These are phyloP conservation scores for Diachasmimorpha longicaudata DNA, from an alignment of 1,140 invertebrate genomes.

Conservation along the genomic window DNA sequence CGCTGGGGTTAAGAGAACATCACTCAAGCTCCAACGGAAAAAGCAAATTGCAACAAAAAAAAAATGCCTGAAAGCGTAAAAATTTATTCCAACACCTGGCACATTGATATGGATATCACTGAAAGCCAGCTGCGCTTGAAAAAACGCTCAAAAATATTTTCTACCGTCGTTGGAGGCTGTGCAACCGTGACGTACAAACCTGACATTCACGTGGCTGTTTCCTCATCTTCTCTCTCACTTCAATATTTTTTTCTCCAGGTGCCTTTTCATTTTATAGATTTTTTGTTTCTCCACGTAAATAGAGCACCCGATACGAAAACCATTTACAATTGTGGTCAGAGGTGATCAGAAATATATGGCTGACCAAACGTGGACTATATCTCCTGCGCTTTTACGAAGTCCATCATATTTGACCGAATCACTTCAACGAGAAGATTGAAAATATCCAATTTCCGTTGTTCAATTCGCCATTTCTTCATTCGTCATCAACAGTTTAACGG, in stretches of 20 bases:
- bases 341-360: conserved; percentile 17
- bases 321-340: conserved; percentile 26
- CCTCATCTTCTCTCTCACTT: background rate
- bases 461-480: background rate
- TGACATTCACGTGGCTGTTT: background rate
- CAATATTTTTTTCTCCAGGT: background rate
- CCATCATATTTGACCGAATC: conserved; percentile 17
- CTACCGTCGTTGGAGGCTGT: background rate
- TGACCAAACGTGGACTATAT: conserved; percentile 20
- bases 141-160: background rate
- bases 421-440: conserved; percentile 18
- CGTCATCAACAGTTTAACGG: background rate
- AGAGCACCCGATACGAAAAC: conserved; percentile 8
- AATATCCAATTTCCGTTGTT: conserved; percentile 6
- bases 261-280: background rate
- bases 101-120: background rate
- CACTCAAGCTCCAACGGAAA: too few species aligned
- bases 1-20: too few species aligned
- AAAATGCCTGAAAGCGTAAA: background rate
- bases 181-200: background rate
- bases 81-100: background rate
- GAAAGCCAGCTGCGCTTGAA: background rate
- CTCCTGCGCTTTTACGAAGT: background rate
- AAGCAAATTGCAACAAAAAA: too few species aligned
- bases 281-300: background rate